These are phyloP conservation scores for Empidonax traillii DNA, from an alignment of 2,113 vertebrate species.

Conservation along the genomic window DNA sequence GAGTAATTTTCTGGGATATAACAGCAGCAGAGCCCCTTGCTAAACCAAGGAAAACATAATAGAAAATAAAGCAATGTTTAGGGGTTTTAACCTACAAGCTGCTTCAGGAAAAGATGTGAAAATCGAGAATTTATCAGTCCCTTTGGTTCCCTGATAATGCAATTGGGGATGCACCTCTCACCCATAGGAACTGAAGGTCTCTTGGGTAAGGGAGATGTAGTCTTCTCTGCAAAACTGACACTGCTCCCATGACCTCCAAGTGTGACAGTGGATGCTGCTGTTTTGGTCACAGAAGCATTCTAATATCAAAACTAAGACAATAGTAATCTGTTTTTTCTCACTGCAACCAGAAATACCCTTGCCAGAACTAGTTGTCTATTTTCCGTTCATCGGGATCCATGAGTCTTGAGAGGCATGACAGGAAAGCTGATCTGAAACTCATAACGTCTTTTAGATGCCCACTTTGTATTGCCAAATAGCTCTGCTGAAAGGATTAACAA, in stretches of 20 bases:
- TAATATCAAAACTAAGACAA: not conserved
- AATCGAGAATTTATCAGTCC: not conserved
- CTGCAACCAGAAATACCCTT: not conserved
- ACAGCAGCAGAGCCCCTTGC: not conserved
- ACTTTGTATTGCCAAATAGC: not conserved
- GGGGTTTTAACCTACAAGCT: not conserved
- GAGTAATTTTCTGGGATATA: not conserved
- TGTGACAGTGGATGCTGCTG: not conserved
- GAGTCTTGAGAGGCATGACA: not conserved
- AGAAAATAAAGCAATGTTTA: not conserved
- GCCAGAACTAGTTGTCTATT: not conserved
- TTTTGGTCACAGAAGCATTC: not conserved
- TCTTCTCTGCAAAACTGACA: not conserved
- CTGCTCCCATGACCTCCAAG: not conserved
- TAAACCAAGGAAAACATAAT: not conserved
- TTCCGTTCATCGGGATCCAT: not conserved
- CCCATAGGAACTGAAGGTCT: not conserved
- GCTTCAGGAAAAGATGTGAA: not conserved
- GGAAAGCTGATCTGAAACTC: not conserved
- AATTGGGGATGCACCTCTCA: not conserved
- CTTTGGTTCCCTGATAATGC: not conserved
- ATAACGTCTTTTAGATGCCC: not conserved
- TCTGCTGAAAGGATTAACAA: not conserved
- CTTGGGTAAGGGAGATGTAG: not conserved
- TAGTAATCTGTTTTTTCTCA: not conserved